Base-by-base conservation (phyloP, 2,797 vertebrate species). In the Muscicapa striata region DNA sequence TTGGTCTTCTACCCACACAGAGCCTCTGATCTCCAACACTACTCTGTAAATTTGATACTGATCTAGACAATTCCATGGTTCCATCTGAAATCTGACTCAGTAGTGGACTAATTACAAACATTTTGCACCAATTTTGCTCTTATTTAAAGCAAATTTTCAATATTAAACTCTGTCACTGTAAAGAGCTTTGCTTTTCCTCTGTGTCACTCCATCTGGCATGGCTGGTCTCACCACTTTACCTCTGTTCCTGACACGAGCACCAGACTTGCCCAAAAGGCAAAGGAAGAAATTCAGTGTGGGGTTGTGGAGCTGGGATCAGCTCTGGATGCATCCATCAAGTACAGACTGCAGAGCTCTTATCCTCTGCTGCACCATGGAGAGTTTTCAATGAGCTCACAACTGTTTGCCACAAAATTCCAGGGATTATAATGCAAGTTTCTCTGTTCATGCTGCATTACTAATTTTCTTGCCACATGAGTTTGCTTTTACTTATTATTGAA, bases 1-100 rank as follows among this genome's bases (percentile, higher is more conserved):
- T 63, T 79, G 92, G 55, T 88, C 34, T 79, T 85, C 89, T 87
- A 61, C 88, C 89, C 63, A 95, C 89, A 69, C 48, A 76, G 62
- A 83, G 73, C 45, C 46, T 72, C 85, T 76, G 63, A 69, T 87
- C 63, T 86, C 77, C 2, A 1, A 11, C 73, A 74, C 38, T 40
- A 14, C 30, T 88, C 16, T 43, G 36, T 70, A 79, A 84, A 64
- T 70, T 77, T 82, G 76, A 69, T 84, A 82, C 45, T 51, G 57
- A 57, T 80, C 19, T 21, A 68, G 55, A 82, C 43, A 67, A 68
- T 78, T 86, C 62, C 18, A 24, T 59, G 40, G 26, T 11, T 70
- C 52, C 61, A 0, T 32, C 62, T 82, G 70, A 79, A 75, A 38
- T 15, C 15, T 84, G 82, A 51, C 24, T 73, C 3, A 0, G 24